Conservation (phyloP, 2,113 vertebrate genomes). For the Cromileptes altivelis region DNA sequence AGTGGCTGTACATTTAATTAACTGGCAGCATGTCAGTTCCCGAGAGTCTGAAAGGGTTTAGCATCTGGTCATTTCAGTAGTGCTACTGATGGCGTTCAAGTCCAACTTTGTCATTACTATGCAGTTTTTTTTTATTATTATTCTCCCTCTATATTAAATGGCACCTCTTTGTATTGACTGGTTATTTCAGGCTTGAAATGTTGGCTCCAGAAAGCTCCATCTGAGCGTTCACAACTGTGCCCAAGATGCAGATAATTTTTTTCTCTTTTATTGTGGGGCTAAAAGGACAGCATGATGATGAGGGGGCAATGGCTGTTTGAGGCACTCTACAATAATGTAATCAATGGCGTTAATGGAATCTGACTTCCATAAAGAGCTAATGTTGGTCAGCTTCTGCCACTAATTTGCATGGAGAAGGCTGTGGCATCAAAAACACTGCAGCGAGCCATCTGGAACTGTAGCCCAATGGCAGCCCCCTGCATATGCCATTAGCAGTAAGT, state of each 20-base stretch:
- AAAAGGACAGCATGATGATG: conserved; percentile 44
- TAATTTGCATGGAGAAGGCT: conserved; percentile 58
- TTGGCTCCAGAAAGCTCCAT: conserved; percentile 17
- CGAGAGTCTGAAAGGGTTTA: conserved; percentile 30
- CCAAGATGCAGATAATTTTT: conserved; percentile 30
- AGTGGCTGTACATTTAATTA: conserved; percentile 49
- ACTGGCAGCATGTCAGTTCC: conserved; percentile 30
- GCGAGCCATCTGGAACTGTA: conserved; percentile 68
- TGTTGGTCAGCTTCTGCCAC: conserved; percentile 52
- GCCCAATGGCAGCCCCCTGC: conserved; percentile 48
- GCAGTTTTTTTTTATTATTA: conserved; percentile 9
- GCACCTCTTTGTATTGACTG: conserved; percentile 38
- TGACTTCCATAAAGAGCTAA: conserved; percentile 64
- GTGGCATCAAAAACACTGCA: conserved; percentile 47
- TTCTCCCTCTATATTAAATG: conserved; percentile 43
- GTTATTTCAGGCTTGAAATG: conserved; percentile 13
- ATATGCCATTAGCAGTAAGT: conserved; percentile 48
- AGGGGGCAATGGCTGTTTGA: conserved; percentile 41
- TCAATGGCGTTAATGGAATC: conserved; percentile 63
- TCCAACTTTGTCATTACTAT: conserved; percentile 43
- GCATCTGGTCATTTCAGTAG: conserved; percentile 35
- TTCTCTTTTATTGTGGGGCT: conserved; percentile 19
- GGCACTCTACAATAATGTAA: conserved; percentile 41
- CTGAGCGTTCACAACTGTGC: conserved; percentile 25
- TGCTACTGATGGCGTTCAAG: conserved; percentile 40